Percentiles rank a stretch among this genome's conserved stretches.
Evolutionary conservation across 2,888 invertebrate genomes (phyloP).

Genomic region (Nemotelus pantherinus): DNA sequence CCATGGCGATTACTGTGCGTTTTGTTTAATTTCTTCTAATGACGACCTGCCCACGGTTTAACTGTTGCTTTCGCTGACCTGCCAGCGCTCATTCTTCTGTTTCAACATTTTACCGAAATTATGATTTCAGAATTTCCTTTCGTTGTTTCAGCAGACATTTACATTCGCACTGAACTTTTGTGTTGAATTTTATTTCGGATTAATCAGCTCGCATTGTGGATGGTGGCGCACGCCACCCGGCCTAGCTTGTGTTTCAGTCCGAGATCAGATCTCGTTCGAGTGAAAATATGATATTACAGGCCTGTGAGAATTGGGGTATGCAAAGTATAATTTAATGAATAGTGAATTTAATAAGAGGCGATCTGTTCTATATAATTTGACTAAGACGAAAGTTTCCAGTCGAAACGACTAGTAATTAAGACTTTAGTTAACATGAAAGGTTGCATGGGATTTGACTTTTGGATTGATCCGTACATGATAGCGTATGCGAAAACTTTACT

Average conservation of each 20-base stretch:
- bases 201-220: neutral
- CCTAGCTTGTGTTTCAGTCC: neutral
- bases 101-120: constrained; percentile 27
- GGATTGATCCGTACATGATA: neutral
- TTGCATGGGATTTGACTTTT: neutral
- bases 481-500: no score
- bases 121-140: constrained; percentile 33
- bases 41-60: constrained; percentile 33
- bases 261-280: neutral
- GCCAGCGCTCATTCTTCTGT: constrained; percentile 12
- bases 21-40: constrained; percentile 36
- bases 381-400: constrained; percentile 19
- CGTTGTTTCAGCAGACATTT: neutral
- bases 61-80: constrained; percentile 42
- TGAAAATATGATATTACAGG: constrained; percentile 29
- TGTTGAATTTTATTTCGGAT: neutral
- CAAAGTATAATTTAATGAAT: constrained; percentile 38
- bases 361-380: constrained; percentile 29
- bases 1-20: constrained; percentile 2
- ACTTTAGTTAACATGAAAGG: neutral
- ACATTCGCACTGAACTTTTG: constrained; percentile 9
- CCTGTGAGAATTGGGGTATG: constrained; percentile 34
- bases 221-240: constrained; percentile 21
- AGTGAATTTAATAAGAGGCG: constrained; percentile 24
- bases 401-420: constrained; percentile 15